phyloP scores from a whole-genome alignment of 64 coral and sea anemone genomes.

The Anthopleura sola region DNA sequence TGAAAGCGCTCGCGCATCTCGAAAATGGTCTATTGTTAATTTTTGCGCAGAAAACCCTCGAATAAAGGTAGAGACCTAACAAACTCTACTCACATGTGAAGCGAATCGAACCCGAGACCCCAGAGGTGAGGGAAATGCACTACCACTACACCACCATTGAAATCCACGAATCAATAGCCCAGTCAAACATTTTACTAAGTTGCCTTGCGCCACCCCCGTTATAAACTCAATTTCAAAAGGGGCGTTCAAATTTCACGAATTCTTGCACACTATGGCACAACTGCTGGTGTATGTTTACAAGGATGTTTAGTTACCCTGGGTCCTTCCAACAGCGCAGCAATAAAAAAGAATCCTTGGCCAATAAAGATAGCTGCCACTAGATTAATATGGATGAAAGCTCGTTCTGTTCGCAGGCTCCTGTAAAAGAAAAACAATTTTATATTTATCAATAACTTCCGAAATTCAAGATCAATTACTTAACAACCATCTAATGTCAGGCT shows the following conservation, averaged over 20 bases:
- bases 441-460: not conserved
- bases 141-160: no score
- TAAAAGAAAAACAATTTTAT: not conserved
- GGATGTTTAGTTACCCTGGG: constrained; percentile 31
- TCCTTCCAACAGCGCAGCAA: constrained; percentile 15
- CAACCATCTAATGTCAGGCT: no score
- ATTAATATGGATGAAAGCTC: constrained; percentile 73
- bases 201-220: no score
- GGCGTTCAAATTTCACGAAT: not conserved
- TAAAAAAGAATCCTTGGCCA: constrained; percentile 64
- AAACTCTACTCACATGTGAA: no score
- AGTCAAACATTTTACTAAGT: no score
- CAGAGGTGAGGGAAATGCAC: no score
- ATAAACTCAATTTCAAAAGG: no score
- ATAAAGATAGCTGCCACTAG: constrained; percentile 67
- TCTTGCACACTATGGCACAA: not conserved
- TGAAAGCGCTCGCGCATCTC: no score
- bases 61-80: not conserved
- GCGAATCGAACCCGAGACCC: no score
- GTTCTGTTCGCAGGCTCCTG: constrained; percentile 71
- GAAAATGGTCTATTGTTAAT: no score
- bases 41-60: not conserved
- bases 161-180: no score
- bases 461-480: no score
- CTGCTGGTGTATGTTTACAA: not conserved